These are phyloP conservation scores for Promerops cafer DNA, from an alignment of 2,113 vertebrate species.

Conservation along the genomic window DNA sequence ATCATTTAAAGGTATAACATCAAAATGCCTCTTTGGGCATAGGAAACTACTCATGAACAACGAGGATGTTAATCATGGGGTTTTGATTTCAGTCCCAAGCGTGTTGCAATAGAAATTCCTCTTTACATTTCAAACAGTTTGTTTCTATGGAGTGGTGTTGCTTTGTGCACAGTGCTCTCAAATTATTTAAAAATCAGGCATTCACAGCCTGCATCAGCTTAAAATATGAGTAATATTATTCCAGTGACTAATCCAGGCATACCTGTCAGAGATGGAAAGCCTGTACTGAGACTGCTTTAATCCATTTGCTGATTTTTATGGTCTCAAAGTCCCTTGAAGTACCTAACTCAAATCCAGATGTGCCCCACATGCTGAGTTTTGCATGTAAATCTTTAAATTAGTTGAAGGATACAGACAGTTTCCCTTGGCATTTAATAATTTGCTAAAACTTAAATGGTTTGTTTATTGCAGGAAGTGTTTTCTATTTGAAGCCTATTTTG, in stretches of 20 bases:
- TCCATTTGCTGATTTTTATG: background rate
- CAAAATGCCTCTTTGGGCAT: background rate
- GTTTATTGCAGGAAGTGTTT: background rate
- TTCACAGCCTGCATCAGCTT: background rate
- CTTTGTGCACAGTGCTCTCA: background rate
- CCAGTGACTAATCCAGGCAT: background rate
- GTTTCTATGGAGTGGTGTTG: background rate
- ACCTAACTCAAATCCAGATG: background rate
- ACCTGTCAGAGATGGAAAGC: background rate
- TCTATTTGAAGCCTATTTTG: background rate
- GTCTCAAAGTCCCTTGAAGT: background rate
- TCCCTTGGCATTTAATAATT: background rate
- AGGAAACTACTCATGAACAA: background rate
- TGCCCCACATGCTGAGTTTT: background rate
- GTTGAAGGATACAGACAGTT: background rate
- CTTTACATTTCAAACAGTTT: background rate
- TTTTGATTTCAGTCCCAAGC: background rate
- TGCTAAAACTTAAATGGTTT: background rate
- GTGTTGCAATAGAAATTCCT: background rate
- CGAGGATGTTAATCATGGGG: rapidly evolving
- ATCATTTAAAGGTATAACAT: background rate
- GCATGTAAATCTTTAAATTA: background rate
- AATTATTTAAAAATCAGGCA: background rate
- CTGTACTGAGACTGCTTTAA: background rate
- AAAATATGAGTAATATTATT: background rate